These are phyloP conservation scores for Ceryle rudis DNA, from an alignment of 2,797 vertebrate genomes.

Conservation along the genomic window DNA sequence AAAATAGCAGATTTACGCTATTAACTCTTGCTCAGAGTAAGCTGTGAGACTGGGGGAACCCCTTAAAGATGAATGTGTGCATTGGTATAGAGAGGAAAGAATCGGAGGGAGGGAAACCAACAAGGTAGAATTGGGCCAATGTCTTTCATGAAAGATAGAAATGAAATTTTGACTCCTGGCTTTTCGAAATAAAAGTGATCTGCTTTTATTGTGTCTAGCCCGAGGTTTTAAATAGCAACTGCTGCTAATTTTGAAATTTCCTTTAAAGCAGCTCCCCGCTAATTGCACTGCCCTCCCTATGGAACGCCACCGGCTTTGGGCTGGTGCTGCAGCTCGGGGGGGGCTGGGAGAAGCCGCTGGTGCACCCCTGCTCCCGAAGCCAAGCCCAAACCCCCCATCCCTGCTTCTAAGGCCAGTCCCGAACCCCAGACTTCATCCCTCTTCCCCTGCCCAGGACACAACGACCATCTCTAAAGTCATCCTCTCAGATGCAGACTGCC, in stretches of 20 bases:
- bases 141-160: neutral
- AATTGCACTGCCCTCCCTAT: neutral
- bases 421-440: neutral
- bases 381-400: neutral
- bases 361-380: neutral
- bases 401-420: neutral
- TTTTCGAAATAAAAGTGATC: neutral
- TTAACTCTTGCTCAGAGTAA: neutral
- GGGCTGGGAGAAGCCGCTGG: neutral
- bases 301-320: neutral
- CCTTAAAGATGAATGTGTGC: accelerated
- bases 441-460: no score
- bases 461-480: no score
- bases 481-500: no score
- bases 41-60: neutral
- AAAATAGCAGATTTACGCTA: neutral
- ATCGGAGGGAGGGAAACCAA: neutral
- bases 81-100: neutral
- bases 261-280: neutral
- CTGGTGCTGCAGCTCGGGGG: neutral
- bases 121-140: neutral
- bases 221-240: neutral
- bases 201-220: neutral
- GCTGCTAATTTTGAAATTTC: neutral
- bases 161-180: neutral